phyloP scores from a whole-genome alignment of 2,888 invertebrate genomes.

The Drosophila mayaguana region DNA sequence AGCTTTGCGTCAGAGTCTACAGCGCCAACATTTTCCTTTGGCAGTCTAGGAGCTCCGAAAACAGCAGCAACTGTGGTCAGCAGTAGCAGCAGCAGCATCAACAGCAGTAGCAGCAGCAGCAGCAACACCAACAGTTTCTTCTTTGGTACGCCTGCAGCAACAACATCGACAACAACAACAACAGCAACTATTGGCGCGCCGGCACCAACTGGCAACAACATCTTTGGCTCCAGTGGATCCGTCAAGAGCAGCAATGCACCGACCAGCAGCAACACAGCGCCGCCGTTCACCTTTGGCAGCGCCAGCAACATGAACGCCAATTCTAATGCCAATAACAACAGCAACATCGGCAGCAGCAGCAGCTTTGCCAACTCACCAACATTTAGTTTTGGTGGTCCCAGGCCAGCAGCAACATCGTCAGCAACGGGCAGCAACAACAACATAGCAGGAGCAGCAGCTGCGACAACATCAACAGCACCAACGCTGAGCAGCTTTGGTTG shows the following conservation, averaged over 20 bases:
- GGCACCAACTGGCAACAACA: conserved; percentile 8
- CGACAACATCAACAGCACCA: not conserved
- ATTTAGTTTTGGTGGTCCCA: conserved; percentile 21
- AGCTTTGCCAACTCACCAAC: conserved; percentile 7
- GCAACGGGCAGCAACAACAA: not conserved
- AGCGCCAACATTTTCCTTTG: conserved; percentile 14
- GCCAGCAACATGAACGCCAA: conserved; percentile 20
- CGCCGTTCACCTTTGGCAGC: conserved; percentile 31
- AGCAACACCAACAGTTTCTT: conserved; percentile 17
- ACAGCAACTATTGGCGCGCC: not conserved
- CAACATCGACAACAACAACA: not conserved
- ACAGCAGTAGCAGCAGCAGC: conserved; percentile 1
- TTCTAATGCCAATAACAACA: conserved; percentile 11
- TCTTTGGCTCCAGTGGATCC: conserved; percentile 12
- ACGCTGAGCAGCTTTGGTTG: conserved; percentile 4
- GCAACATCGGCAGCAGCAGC: conserved; percentile 1
- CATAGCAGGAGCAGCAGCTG: not conserved
- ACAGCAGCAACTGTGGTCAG: not conserved
- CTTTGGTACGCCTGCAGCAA: conserved; percentile 24
- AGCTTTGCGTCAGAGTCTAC: conserved; percentile 5
- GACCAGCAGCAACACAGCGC: conserved; percentile 11
- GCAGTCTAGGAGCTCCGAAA: conserved; percentile 3
- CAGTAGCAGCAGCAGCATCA: conserved; percentile 4
- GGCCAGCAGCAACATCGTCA: not conserved
- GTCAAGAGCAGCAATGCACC: conserved; percentile 5